Evolutionary conservation across 2,888 invertebrate genomes (phyloP), one percentile per base, ranked within the genome.

Genomic region (Dryocosmus kuriphilus): DNA sequence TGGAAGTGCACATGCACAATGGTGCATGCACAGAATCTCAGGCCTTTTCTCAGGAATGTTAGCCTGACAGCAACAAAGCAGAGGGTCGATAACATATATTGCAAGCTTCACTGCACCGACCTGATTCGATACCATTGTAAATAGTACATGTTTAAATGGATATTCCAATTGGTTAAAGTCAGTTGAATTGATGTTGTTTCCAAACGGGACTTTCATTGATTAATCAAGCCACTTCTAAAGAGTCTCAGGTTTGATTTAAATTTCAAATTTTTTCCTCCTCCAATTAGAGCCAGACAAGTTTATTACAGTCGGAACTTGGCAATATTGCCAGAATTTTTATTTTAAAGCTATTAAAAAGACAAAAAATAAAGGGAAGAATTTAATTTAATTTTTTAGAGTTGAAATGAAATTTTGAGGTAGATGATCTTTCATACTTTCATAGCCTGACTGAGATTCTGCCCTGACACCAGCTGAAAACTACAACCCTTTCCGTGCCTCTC

Each of bases 51-150:
- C 41, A 46, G 16, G 82, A 57, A 73, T 79, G 61, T 79, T 75
- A 75, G 73, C 79, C 77, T 75, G 81, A 81, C 81, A 77, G 80
- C 61, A 67, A 71, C 75, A 78, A 60, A 78, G 75, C 81, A 80
- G 79, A 77, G 81, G 85, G 79, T 86, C 86, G 85, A 86, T 86
- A 87, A 65, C 76, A 77, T 19, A 57, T 77, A 81, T 80, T 79
- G 79, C 80, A 82, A 85, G 84, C 80, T 83, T 81, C 76, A 81
- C 78, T 81, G 84, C 84, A 79, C 81, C 81, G 85, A 78, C 85
- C 84, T 80, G 86, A 88, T 83, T 85, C 76, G 81, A 77, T 82
- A 51, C 32, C 30, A 71, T 71, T 71, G 32, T 71, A 71, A 71
- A 71, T 51, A 71, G 8, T 55, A 22, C 11, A 71, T 71, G n/a